Evolutionary conservation across 2,888 invertebrate species (phyloP).

Genomic region (Monochamus alternatus): DNA sequence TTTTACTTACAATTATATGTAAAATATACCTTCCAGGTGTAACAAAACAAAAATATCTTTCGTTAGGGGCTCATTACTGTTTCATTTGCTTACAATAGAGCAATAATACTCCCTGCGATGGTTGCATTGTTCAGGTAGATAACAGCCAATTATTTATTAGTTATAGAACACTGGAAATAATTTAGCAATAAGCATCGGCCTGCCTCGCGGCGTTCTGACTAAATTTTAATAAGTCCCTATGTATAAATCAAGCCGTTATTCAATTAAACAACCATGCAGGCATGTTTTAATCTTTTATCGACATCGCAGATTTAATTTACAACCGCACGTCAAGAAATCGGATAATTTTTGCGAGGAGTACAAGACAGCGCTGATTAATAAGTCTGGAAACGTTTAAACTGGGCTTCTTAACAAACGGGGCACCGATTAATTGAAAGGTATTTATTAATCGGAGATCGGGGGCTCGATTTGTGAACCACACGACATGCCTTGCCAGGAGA

Average conservation of each 20-base stretch:
- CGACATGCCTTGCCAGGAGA: too few species aligned
- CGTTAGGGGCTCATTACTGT: too few species aligned
- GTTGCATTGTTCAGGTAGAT: background rate
- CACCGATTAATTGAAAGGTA: too few species aligned
- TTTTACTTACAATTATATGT: too few species aligned
- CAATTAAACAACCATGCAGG: conserved; percentile 35
- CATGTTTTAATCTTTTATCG: conserved; percentile 33
- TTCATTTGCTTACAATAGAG: background rate
- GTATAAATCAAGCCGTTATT: conserved; percentile 33
- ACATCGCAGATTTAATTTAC: conserved; percentile 37
- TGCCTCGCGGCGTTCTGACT: conserved; percentile 13
- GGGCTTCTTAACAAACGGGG: background rate
- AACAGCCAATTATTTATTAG: background rate
- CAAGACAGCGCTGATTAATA: conserved; percentile 34
- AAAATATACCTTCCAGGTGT: too few species aligned
- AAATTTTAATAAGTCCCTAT: conserved; percentile 27
- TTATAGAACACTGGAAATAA: background rate
- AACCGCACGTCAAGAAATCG: conserved; percentile 28
- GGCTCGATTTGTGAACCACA: too few species aligned
- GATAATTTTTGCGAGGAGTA: conserved; percentile 29
- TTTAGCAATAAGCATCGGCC: background rate
- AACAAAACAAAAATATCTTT: too few species aligned
- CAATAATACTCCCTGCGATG: background rate
- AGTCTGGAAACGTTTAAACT: conserved; percentile 18
- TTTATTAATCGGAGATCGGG: too few species aligned